Evolutionary conservation across 2,113 vertebrate genomes (phyloP), one percentile per base, ranked within the genome.

Genomic region (Hippocampus abdominalis): DNA sequence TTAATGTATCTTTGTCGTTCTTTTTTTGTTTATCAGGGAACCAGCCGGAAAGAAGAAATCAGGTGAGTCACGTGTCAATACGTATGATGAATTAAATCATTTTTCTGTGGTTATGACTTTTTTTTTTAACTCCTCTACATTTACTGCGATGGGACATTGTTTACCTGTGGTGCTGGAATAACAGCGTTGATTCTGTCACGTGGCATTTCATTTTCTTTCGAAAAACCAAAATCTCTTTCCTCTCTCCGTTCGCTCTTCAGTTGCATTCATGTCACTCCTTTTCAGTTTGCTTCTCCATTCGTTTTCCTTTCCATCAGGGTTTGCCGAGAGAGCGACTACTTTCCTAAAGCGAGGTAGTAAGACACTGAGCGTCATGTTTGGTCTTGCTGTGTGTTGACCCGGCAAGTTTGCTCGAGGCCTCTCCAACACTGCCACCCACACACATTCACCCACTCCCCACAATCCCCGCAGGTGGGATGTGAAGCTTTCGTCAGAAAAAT

Each of bases 291-390:
- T 89, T 86, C 87, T 91, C 80, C 82, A 68, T 93, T 90, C 90
- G 88, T 93, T 90, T 94, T 93, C 92, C 92, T 89, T 91, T 83
- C 89, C 90, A 91, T 92, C 91, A 96, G 95, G 95, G 87, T 81
- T 95, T 93, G 88, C 94, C 92, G 93, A 94, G 91, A 91, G 93
- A 95, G 92, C 92, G 78, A 71, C 94, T 85, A 88, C 94, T 95
- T 93, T 94, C 91, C 92, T 94, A 92, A 94, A 94, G 90, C 93
- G 90, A 96, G 95, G 94, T 96, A 95, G 93, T 94, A 92, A 93
- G 87, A 85, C 84, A 82, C 21, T 80, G 84, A 83, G 16, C 78
- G 84, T 80, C 91, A 87, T 65, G 86, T 82, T 89, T 83, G 89
- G 88, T 78, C 84, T 78, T 81, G 90, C 91, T 92, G 83, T 92